Conservation (phyloP, 2,888 invertebrate genomes). For the Drepanosiphum platanoidis region DNA sequence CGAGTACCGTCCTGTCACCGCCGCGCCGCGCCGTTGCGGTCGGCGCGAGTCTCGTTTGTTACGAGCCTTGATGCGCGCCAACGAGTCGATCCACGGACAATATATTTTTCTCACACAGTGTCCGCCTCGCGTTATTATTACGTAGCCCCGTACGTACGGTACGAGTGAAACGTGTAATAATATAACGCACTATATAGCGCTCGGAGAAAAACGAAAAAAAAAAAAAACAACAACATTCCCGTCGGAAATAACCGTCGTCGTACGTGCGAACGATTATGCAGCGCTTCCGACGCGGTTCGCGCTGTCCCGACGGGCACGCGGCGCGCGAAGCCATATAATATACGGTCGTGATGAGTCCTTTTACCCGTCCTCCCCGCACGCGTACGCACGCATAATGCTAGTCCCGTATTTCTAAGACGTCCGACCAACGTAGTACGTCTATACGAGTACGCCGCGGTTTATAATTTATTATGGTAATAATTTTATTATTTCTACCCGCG, state of each 20-base stretch:
- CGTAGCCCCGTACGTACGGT: too few species aligned
- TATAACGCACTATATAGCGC: too few species aligned
- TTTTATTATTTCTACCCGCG: constrained; percentile 34
- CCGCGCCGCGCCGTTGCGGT: too few species aligned
- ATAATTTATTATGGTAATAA: constrained; percentile 59
- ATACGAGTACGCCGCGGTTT: constrained; percentile 17
- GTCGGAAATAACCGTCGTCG: neutral
- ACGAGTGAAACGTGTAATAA: too few species aligned
- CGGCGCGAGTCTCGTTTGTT: too few species aligned
- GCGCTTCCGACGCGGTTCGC: neutral
- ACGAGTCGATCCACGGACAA: neutral
- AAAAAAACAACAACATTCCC: neutral
- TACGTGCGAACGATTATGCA: neutral
- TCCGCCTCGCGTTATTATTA: too few species aligned
- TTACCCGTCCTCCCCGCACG: neutral
- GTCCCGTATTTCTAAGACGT: too few species aligned
- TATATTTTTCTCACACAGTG: neutral
- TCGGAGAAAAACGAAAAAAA: neutral
- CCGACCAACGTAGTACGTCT: neutral
- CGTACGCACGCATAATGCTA: too few species aligned
- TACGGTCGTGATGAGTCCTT: neutral
- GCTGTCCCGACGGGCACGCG: neutral
- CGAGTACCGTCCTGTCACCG: too few species aligned
- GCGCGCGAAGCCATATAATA: neutral
- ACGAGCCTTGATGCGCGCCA: neutral